A percentile compares a stretch with the other conserved stretches of the same genome.
These are phyloP conservation scores for Pedicia rivosa DNA, from an alignment of 2,888 invertebrate species.

Conservation along the genomic window DNA sequence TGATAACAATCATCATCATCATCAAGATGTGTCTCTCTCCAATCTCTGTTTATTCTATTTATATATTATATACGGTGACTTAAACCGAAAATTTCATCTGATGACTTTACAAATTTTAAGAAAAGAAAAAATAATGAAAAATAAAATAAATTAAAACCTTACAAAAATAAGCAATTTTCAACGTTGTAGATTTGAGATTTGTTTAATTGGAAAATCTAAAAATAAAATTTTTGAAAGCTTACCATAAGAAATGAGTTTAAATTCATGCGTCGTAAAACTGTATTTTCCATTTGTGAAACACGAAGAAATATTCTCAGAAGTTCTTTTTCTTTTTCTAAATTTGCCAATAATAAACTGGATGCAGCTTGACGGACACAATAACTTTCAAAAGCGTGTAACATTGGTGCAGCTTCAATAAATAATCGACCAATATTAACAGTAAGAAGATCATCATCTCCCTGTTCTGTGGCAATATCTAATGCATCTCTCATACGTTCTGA, in stretches of 20 bases:
- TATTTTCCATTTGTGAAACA: constrained; percentile 94
- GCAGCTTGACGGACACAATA: constrained; percentile 89
- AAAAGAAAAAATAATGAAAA: neutral
- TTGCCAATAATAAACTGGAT: constrained; percentile 73
- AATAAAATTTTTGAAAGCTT: constrained; percentile 16
- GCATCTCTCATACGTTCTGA: constrained; percentile 75
- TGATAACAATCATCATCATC: too few relatives aligned
- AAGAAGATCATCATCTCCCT: constrained; percentile 67
- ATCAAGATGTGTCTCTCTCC: too few relatives aligned
- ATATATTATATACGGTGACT: too few relatives aligned
- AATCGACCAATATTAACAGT: constrained; percentile 84
- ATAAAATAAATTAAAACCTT: neutral
- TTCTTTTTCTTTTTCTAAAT: constrained; percentile 89
- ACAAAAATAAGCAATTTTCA: neutral
- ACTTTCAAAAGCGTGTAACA: constrained; percentile 88
- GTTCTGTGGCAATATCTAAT: constrained; percentile 69
- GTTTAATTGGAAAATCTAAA: constrained; percentile 7
- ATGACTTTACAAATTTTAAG: too few relatives aligned
- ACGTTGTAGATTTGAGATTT: constrained; percentile 3
- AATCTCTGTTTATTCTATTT: too few relatives aligned
- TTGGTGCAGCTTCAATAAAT: constrained; percentile 77
- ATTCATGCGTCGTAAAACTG: constrained; percentile 84
- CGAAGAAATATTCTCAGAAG: constrained; percentile 82
- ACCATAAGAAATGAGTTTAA: constrained; percentile 96
- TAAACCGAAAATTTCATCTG: too few relatives aligned